Base-by-base conservation (phyloP, 1,140 invertebrate genomes). In the Anoplophora glabripennis region DNA sequence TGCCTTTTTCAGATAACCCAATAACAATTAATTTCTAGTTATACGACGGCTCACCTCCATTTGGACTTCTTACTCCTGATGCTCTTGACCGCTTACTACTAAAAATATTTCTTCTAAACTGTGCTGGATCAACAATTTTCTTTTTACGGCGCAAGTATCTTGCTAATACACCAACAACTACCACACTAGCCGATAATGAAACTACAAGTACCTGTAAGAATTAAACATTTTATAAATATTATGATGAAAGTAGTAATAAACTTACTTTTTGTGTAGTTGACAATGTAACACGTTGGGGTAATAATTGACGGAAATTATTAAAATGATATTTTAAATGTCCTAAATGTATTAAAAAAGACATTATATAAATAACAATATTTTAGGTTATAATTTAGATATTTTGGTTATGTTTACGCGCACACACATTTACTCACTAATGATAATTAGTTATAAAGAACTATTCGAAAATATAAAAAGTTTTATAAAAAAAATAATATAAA, bases 11-110 rank as follows among this genome's bases (percentile, higher is more conserved):
- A 41, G 2, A 3, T 41, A 12, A 41, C n/a, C 2, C 40, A 41
- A 3, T 12, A 12, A 41, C 2, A 41, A 41, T 3, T 41, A 2
- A 41, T 41, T 41, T 41, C 15, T 17, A 2, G 40, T n/a, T n/a
- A n/a, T 17, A 41, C 7, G 15, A 41, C 7, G 4, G n/a, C 15
- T 59, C 72, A 80, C 80, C 79, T 73, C 81, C 83, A 77, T 84
- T 86, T 2, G 84, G 85, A 75, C 84, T 86, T 56, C 84, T 77
- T 74, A 86, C 80, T 55, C 80, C 76, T 14, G 81, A 79, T 64
- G 82, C 80, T 73, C 78, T 80, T 68, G 72, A 81, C 68, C 74
- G 79, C 72, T 77, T 81, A 59, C 72, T 79, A 63, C 42, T 62
- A 42, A 59, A 57, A 57, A 51, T 61, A 17, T 36, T 65, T 12